Conservation (phyloP, 2,113 vertebrate species). For the Lophura nycthemera region DNA sequence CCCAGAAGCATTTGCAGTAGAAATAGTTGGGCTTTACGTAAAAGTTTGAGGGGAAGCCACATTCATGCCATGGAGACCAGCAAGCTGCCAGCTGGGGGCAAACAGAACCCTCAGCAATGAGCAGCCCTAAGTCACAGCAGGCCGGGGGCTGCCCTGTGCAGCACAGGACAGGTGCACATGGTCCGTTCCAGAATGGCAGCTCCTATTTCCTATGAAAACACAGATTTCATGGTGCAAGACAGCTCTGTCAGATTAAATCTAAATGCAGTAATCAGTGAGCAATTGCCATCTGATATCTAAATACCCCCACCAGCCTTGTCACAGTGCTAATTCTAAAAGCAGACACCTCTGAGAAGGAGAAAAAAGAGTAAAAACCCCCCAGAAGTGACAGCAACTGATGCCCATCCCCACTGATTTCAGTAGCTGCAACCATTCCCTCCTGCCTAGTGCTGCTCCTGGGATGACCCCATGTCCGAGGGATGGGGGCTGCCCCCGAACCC, state of each 20-base stretch:
- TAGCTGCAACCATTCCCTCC: not conserved
- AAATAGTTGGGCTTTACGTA: not conserved
- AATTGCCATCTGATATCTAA: conserved; percentile 69
- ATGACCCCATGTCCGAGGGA: too few species aligned
- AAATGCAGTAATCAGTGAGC: conserved; percentile 66
- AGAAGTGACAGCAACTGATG: conserved; percentile 76
- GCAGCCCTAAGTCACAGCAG: not conserved
- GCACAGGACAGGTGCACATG: not conserved
- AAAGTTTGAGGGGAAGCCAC: not conserved
- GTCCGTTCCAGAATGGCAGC: conserved; percentile 64
- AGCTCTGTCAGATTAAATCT: conserved; percentile 74
- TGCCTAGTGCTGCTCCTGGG: too few species aligned
- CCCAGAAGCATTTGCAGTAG: not conserved
- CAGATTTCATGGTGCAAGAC: conserved; percentile 65
- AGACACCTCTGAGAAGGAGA: conserved; percentile 38
- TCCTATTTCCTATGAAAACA: conserved; percentile 67
- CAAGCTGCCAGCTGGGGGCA: not conserved
- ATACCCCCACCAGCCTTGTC: conserved; percentile 58
- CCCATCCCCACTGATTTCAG: conserved; percentile 70
- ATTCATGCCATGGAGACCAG: not conserved
- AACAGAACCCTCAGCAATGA: not conserved
- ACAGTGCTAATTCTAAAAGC: conserved; percentile 63
- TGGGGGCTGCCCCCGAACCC: too few species aligned
- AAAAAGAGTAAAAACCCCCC: conserved; percentile 57
- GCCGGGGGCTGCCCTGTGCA: not conserved